These are phyloP conservation scores for Oligia latruncula DNA, from an alignment of 2,888 invertebrate species.

Conservation along the genomic window DNA sequence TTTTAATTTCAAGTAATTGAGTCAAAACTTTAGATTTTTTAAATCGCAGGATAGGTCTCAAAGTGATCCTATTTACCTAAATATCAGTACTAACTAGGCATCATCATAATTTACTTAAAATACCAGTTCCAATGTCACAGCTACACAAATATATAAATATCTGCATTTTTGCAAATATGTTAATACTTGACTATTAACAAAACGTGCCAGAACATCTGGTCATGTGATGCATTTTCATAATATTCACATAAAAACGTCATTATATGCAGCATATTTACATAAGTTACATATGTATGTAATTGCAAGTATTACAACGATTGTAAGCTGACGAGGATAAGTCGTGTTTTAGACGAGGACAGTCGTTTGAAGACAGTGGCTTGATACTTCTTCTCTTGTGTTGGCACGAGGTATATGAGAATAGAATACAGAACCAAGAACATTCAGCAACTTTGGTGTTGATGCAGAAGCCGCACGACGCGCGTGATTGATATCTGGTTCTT, in stretches of 20 bases:
- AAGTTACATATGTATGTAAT: slow-evolving; percentile 35
- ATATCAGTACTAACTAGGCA: background rate
- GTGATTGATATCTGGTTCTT: no score
- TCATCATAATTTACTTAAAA: slow-evolving; percentile 21
- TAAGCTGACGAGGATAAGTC: slow-evolving; percentile 32
- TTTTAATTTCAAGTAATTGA: background rate
- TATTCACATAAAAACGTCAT: slow-evolving; percentile 42
- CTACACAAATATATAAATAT: background rate
- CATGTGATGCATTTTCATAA: slow-evolving; percentile 48
- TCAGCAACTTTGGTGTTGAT: background rate
- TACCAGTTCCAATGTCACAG: background rate
- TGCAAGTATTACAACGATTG: slow-evolving; percentile 30
- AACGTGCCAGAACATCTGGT: background rate
- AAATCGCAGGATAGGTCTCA: no score
- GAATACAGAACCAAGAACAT: no score
- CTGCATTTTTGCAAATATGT: slow-evolving; percentile 17
- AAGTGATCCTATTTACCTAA: slow-evolving; percentile 11
- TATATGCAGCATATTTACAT: slow-evolving; percentile 36
- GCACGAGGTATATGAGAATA: background rate
- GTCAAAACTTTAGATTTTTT: background rate
- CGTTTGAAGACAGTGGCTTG: background rate
- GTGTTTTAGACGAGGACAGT: slow-evolving; percentile 34
- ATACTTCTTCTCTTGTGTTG: slow-evolving; percentile 4
- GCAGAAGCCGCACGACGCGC: no score
- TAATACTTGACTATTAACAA: background rate